These are phyloP conservation scores for Heliangelus exortis DNA, from an alignment of 2,797 vertebrate genomes.

Conservation along the genomic window DNA sequence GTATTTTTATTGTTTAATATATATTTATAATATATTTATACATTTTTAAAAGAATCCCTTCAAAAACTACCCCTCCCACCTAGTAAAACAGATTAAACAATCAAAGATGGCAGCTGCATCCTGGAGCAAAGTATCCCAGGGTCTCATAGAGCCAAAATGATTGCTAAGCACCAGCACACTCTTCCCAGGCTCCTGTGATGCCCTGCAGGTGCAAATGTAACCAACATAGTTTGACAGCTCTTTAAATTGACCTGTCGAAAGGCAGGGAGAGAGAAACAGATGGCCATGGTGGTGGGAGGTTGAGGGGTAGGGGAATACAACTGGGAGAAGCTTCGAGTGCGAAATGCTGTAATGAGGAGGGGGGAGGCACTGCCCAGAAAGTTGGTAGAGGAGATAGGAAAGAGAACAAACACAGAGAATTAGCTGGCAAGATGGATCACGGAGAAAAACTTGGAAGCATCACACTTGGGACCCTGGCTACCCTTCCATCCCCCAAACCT, in stretches of 20 bases:
- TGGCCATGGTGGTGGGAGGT: accelerated
- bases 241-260: constrained; percentile 14
- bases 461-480: constrained; percentile 11
- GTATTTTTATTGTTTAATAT: constrained; percentile 66
- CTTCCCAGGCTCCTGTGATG: constrained; percentile 26
- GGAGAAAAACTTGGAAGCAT: constrained; percentile 7
- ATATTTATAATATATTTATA: constrained; percentile 77
- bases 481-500: background rate
- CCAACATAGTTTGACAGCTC: constrained; percentile 28
- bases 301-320: background rate
- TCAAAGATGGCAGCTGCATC: constrained; percentile 35
- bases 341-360: constrained; percentile 33
- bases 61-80: constrained; percentile 65
- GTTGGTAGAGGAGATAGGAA: background rate
- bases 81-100: constrained; percentile 72
- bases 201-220: constrained; percentile 40
- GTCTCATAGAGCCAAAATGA: constrained; percentile 32
- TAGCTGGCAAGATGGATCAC: background rate
- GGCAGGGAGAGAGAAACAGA: background rate
- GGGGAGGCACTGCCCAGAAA: background rate
- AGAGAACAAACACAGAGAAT: constrained; percentile 43
- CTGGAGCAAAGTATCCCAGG: constrained; percentile 40
- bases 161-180: background rate
- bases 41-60: constrained; percentile 74
- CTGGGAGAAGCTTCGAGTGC: constrained; percentile 19